A percentile compares a stretch with the other conserved stretches of the same genome.
phyloP scores from a whole-genome alignment of 2,113 vertebrate genomes.

The Alethe castanea region DNA sequence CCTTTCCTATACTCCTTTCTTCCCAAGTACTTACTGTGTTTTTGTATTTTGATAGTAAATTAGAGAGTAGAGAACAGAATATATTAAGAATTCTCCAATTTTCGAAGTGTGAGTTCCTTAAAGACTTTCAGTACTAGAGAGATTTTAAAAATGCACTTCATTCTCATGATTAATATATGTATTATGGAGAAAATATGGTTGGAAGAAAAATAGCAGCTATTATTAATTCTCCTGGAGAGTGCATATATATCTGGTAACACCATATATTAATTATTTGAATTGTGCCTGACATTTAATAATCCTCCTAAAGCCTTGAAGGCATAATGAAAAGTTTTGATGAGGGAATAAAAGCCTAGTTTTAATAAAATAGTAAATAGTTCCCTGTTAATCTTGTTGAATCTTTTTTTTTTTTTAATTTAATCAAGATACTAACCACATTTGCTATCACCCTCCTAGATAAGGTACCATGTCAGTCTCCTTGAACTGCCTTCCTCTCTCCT shows the following conservation, averaged over 20 bases:
- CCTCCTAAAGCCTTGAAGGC: conserved; percentile 40
- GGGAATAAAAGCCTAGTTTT: conserved; percentile 42
- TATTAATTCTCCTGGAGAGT: conserved; percentile 65
- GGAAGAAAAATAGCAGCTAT: conserved; percentile 49
- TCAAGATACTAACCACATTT: not conserved
- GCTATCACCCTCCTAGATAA: not conserved
- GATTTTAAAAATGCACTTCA: conserved; percentile 31
- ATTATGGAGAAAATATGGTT: conserved; percentile 42
- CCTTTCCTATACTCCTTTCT: not conserved
- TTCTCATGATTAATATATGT: conserved; percentile 61
- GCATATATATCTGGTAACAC: conserved; percentile 50
- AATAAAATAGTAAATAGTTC: conserved; percentile 60
- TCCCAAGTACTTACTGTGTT: not conserved
- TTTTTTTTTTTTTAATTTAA: conserved; percentile 3
- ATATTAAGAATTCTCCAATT: not conserved
- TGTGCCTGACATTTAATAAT: conserved; percentile 71
- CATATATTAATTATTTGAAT: conserved; percentile 75
- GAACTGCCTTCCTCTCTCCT: not conserved
- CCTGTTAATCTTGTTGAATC: conserved; percentile 24
- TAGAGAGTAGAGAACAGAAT: conserved; percentile 1
- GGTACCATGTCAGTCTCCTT: not conserved
- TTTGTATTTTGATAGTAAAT: conserved; percentile 28
- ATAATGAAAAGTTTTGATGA: conserved; percentile 69
- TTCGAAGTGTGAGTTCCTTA: conserved; percentile 43
- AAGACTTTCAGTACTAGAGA: conserved; percentile 18